Base-by-base conservation (phyloP, 2,888 invertebrate genomes). In the Brenthis hecate region DNA sequence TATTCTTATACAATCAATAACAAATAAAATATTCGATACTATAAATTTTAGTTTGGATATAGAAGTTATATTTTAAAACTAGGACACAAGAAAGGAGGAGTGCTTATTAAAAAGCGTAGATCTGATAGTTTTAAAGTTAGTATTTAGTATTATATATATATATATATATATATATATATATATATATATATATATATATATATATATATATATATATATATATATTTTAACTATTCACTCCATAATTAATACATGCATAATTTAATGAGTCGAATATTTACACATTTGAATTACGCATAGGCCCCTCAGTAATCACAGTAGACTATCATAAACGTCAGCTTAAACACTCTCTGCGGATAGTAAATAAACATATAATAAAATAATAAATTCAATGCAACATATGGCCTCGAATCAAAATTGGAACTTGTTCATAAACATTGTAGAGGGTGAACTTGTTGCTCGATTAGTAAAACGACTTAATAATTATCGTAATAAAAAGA, bases 341-440 rank as follows among this genome's bases (percentile, higher is more conserved):
- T 91, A 91, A 92, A 91, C 92, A 91, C 91, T 88, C 91, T 87
- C 89, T 70, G 76, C 80, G 86, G 91, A 90, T 84, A 88, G 85
- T 91, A 91, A 92, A 92, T 92, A 91, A 91, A 91, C 91, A 89
- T 87, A 86, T 88, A 90, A 92, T 91, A 87, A 90, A 92, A 92
- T 92, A 91, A 92, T 91, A 87, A 85, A 92, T 91, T 87, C 87
- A 75, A 76, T 73, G 86, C 85, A 90, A 89, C 92, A 92, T 92
- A 92, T 92, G 91, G 87, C 81, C 75, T 71, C 78, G 78, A 80
- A 82, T 81, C 76, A 66, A 75, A 76, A 80, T 81, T 77, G 79
- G 76, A 77, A 77, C 77, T 76, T 74, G 70, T 70, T 73, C 68
- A 75, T 68, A 19, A 19, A 1, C 74, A 69, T 75, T 72, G 68